Evolutionary conservation across 2,797 vertebrate species (phyloP), one percentile per base, ranked within the genome.

Genomic region (Argyrosomus regius): DNA sequence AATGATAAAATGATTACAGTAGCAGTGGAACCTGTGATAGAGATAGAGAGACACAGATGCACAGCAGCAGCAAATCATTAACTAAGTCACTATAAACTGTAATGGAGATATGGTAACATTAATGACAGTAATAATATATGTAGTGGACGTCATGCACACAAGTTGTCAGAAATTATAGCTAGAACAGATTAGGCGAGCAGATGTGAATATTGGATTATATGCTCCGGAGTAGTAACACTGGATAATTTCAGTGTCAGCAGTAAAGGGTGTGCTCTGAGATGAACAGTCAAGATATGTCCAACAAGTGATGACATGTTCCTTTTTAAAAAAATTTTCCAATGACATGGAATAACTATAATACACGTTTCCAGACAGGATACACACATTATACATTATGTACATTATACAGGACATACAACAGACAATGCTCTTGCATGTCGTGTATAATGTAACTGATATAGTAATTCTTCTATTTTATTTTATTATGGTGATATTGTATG

Each of bases 221-320:
- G n/a, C 18, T 61, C 35, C 63, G 2, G 7, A 24, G n/a, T 1
- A 65, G 14, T 12, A 14, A 41, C 10, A 3, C 20, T 52, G 43
- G 28, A 53, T 48, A 52, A 54, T 66, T 22, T 50, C 41, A 46
- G 45, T 28, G 43, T 60, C 28, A 22, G 54, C 35, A 22, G 56
- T 24, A 6, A 56, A 81, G 76, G 83, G 87, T 3, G 78, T 83
- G 77, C 26, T 59, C 48, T 48, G 54, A 5, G 16, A 45, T 22
- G 56, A 72, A 76, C 20, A 49, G 10, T 58, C 12, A 6, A 84
- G 39, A 74, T 75, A 70, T 80, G 59, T 56, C 12, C 0, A 73
- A 35, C 88, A 52, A 64, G 92, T 48, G 64, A 69, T 45, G 64
- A 60, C 89, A 80, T 31, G 82, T 43, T 20, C 26, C 16, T 54